Evolutionary conservation across 2,797 vertebrate genomes (phyloP).

Genomic region (Acridotheres tristis): DNA sequence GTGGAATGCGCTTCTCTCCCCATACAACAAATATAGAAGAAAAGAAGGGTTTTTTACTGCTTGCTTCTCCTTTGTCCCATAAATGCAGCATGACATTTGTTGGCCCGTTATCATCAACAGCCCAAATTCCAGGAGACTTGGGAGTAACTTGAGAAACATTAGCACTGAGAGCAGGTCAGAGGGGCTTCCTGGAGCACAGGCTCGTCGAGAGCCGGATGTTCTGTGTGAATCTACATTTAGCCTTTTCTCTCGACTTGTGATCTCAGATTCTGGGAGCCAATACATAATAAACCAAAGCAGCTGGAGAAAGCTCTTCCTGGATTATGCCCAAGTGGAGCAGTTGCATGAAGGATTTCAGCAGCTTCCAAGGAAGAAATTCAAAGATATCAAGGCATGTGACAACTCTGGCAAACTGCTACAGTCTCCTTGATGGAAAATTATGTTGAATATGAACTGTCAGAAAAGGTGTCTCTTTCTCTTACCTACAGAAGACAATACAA

Average conservation of each 20-base stretch:
- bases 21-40: neutral
- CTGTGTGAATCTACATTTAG: slow-evolving; percentile 26
- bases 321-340: slow-evolving; percentile 75
- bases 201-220: neutral
- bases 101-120: neutral
- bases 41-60: neutral
- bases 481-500: slow-evolving; percentile 17
- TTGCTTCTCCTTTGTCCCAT: neutral
- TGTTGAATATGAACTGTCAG: slow-evolving; percentile 24
- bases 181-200: slow-evolving; percentile 7
- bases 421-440: slow-evolving; percentile 56
- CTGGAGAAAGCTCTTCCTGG: slow-evolving; percentile 77
- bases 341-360: slow-evolving; percentile 71
- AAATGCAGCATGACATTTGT: slow-evolving; percentile 24
- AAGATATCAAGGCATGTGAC: slow-evolving; percentile 68
- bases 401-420: slow-evolving; percentile 62
- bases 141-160: neutral
- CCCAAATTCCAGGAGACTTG: neutral
- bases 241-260: slow-evolving; percentile 72
- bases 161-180: slow-evolving; percentile 6
- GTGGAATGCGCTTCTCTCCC: neutral
- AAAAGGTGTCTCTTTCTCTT: slow-evolving; percentile 37
- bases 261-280: slow-evolving; percentile 71
- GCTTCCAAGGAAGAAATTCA: slow-evolving; percentile 69
- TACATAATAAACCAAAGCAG: slow-evolving; percentile 77